These are phyloP conservation scores for Eudasyphora cyanicolor DNA, from an alignment of 2,888 invertebrate species.

Conservation along the genomic window DNA sequence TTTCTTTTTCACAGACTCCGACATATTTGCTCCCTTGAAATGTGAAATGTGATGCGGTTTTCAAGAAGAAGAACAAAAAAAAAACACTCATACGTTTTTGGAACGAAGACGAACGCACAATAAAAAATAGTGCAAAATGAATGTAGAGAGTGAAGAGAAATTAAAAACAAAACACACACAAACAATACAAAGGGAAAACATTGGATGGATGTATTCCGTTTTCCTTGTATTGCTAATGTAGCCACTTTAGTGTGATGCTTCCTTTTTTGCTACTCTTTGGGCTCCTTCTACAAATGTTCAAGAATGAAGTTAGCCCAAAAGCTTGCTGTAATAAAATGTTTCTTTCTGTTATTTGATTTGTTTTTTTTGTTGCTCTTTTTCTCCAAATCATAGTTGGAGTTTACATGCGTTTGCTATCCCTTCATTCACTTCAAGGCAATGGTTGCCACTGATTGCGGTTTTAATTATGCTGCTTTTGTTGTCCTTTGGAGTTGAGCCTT, in stretches of 20 bases:
- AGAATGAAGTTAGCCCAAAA: not conserved
- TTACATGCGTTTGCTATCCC: not conserved
- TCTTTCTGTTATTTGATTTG: not conserved
- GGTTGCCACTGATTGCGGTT: slow-evolving; percentile 19
- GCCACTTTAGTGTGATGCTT: not conserved
- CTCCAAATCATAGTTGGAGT: not conserved
- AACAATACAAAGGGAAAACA: slow-evolving; percentile 1
- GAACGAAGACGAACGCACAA: no score
- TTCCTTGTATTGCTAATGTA: not conserved
- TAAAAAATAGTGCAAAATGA: no score
- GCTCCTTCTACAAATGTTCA: no score
- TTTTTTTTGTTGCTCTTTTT: not conserved
- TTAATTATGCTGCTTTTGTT: not conserved
- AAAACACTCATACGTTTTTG: not conserved
- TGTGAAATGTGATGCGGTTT: slow-evolving; percentile 13
- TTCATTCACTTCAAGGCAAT: not conserved
- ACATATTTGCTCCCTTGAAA: not conserved
- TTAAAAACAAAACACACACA: not conserved
- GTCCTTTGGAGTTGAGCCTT: not conserved
- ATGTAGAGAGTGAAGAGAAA: not conserved
- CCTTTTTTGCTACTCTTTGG: not conserved
- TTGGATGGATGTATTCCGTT: not conserved
- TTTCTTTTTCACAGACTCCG: not conserved
- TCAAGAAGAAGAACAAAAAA: no score
- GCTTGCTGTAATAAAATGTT: not conserved